Conservation (phyloP, 2,797 vertebrate genomes). For the Picus viridis region DNA sequence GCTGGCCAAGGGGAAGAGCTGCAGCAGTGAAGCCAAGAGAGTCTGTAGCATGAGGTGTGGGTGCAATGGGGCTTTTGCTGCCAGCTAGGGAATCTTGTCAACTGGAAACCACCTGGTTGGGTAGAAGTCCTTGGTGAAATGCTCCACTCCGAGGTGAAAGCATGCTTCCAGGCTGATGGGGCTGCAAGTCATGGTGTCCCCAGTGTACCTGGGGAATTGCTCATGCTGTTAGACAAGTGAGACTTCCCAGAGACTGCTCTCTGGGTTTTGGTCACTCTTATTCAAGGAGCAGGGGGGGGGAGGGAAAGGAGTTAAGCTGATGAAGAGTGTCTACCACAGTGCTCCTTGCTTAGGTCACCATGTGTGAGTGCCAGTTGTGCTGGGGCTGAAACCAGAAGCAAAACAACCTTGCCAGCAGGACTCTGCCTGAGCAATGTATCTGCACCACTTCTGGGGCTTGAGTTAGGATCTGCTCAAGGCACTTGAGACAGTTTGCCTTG, state of each 20-base stretch:
- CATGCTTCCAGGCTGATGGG: not conserved
- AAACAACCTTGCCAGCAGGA: not conserved
- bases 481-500: constrained; percentile 54
- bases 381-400: constrained; percentile 3
- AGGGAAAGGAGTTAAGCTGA: not conserved
- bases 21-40: not conserved
- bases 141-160: not conserved
- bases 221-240: not conserved
- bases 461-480: constrained; percentile 36
- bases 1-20: not conserved
- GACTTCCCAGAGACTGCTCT: not conserved
- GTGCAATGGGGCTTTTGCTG: not conserved
- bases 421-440: constrained; percentile 9
- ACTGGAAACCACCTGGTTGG: not conserved
- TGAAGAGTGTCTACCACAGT: not conserved
- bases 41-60: not conserved
- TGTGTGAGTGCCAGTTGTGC: rapidly evolving
- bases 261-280: not conserved
- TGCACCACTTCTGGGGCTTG: not conserved
- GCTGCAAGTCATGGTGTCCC: not conserved
- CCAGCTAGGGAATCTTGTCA: not conserved
- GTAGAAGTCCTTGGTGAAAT: not conserved
- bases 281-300: not conserved
- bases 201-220: not conserved
- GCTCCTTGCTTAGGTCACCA: not conserved